Evolutionary conservation across 2,797 vertebrate genomes (phyloP).

Genomic region (Micromesistius poutassou): DNA sequence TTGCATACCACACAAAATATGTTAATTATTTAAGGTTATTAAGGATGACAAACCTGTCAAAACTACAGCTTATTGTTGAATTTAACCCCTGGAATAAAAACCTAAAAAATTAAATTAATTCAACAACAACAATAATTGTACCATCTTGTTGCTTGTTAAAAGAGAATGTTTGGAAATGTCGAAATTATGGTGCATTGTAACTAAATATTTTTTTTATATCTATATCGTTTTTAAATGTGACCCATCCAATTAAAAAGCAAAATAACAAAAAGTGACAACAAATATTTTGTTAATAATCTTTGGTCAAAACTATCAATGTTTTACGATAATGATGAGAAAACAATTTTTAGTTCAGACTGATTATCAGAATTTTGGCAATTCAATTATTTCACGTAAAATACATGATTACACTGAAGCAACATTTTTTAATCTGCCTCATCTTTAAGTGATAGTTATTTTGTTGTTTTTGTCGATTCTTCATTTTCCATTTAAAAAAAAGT

Average conservation of each 20-base stretch:
- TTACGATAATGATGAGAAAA: neutral
- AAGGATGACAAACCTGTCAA: constrained; percentile 59
- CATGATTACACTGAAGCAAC: neutral
- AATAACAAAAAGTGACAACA: neutral
- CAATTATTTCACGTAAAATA: neutral
- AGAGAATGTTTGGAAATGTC: constrained; percentile 57
- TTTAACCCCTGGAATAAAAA: constrained; percentile 16
- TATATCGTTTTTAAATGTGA: neutral
- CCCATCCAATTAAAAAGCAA: neutral
- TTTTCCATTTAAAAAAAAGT: neutral
- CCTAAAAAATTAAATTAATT: constrained; percentile 66
- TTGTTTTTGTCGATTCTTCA: neutral
- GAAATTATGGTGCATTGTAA: neutral
- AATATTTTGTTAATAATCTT: neutral
- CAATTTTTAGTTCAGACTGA: neutral
- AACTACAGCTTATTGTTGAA: constrained; percentile 57
- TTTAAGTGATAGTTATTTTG: neutral
- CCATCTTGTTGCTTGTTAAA: constrained; percentile 68
- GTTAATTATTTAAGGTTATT: constrained; percentile 65
- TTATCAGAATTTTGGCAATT: neutral
- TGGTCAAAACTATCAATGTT: neutral
- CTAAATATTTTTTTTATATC: neutral
- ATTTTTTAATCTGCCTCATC: neutral
- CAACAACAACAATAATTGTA: constrained; percentile 60
- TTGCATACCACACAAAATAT: constrained; percentile 43